Evolutionary conservation across 2,888 invertebrate species (phyloP), one percentile per base, ranked within the genome.

Genomic region (Hypercompe scribonia): DNA sequence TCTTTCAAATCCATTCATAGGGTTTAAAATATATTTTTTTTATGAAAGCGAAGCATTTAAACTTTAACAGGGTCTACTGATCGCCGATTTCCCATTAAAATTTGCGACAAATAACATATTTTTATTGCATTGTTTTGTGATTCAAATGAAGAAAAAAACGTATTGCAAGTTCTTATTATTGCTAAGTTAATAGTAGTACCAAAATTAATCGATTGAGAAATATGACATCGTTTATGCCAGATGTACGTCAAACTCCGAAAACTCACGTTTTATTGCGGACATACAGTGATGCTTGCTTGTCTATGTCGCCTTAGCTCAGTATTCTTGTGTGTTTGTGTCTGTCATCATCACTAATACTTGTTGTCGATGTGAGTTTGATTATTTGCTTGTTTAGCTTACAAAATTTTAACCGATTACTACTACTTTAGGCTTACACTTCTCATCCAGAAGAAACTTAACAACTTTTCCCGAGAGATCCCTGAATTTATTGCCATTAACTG

Each of bases 261-360:
- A 1, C 28, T 15, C 15, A 28, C 36, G 4, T 65, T 18, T 34
- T 28, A 39, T 42, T 28, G 28, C 21, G 13, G 7, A 46, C 66
- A 18, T 46, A 66, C 46, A 66, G 46, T 66, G 66, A 66, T 42
- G 66, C 66, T 46, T 66, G 66, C 66, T 46, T 66, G 1, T 46
- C 33, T 24, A 24, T 61, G 33, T 33, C 33, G 66, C 66, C 66
- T 66, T 33, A 24, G 46, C 46, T 28, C 31, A 31, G 31, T 61
- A 31, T 31, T 31, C 13, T 3, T 66, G 33, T 46, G 31, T 46
- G 66, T 66, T 31, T 61, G 15, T n/a, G 28, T 24, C 18, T n/a
- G 11, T n/a, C 18, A 61, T 61, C 61, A 28, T 61, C 7, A 31
- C 61, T 31, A 61, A 61, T 61, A 31, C 15, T 61, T 31, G 18